These are phyloP conservation scores for Chelidonichthys spinosus DNA, from an alignment of 2,797 vertebrate species.

Conservation along the genomic window DNA sequence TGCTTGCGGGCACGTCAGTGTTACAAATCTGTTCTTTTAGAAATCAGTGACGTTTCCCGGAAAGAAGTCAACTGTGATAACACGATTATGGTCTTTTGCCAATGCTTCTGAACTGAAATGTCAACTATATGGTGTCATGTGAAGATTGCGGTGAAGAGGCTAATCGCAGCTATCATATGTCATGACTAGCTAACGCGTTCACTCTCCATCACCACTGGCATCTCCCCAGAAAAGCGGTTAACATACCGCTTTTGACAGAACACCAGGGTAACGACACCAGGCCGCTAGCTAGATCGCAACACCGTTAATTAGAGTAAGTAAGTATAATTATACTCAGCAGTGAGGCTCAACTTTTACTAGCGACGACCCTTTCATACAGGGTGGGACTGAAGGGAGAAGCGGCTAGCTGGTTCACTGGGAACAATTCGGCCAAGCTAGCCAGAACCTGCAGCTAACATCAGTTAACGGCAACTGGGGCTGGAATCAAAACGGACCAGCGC, in stretches of 20 bases:
- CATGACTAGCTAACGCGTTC: constrained; percentile 6
- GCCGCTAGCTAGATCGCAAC: background rate
- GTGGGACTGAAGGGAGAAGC: constrained; percentile 59
- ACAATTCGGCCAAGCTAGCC: constrained; percentile 61
- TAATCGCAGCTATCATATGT: constrained; percentile 5
- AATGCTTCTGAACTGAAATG: background rate
- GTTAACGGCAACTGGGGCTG: background rate
- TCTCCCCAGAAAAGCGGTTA: background rate
- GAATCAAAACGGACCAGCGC: rapidly evolving
- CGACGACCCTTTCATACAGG: constrained; percentile 45
- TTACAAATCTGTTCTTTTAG: background rate
- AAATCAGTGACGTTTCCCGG: background rate
- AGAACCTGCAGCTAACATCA: constrained; percentile 55
- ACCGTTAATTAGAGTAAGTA: background rate
- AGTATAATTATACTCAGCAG: background rate
- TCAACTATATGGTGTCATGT: background rate
- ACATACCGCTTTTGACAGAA: background rate
- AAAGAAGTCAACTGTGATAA: background rate
- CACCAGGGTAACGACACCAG: no score
- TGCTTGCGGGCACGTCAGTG: background rate
- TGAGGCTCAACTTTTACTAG: constrained; percentile 33
- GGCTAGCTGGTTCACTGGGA: constrained; percentile 40
- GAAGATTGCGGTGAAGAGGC: background rate
- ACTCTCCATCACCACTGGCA: constrained; percentile 2
- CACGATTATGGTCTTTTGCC: background rate